A percentile compares a stretch with the other conserved stretches of the same genome.
These are phyloP conservation scores for Tetramorium simillimum DNA, from an alignment of 1,140 invertebrate species.

Conservation along the genomic window DNA sequence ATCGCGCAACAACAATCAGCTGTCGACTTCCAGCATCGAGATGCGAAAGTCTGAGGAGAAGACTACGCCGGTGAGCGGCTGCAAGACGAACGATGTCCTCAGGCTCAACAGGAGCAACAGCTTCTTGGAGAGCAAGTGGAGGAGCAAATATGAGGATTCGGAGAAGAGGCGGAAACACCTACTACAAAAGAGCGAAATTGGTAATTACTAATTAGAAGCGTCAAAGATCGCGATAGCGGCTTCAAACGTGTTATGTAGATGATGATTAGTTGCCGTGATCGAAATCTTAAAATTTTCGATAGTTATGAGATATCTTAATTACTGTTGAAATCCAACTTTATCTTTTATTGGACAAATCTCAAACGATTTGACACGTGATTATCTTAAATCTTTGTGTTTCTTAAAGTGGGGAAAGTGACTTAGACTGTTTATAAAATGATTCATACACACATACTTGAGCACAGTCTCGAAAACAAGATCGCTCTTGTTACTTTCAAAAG, in stretches of 20 bases:
- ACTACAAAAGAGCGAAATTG: conserved; percentile 89
- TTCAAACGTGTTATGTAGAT: not conserved
- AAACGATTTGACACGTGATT: not conserved
- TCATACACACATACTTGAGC: not conserved
- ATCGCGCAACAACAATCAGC: conserved; percentile 54
- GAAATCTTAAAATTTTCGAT: not conserved
- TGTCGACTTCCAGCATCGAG: conserved; percentile 67
- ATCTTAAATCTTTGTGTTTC: not conserved
- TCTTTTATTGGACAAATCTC: not conserved
- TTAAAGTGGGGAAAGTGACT: not conserved
- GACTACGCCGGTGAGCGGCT: not conserved
- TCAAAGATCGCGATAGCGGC: not conserved
- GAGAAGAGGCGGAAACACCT: conserved; percentile 88
- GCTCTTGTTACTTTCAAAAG: not conserved
- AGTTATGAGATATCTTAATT: not conserved
- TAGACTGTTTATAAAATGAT: not conserved
- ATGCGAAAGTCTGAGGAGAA: conserved; percentile 56
- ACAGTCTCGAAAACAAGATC: not conserved
- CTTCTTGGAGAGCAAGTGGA: conserved; percentile 86
- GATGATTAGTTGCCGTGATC: not conserved
- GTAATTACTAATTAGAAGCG: conserved; percentile 83
- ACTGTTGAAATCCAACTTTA: not conserved
- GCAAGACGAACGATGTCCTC: conserved; percentile 46
- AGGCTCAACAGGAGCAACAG: conserved; percentile 78
- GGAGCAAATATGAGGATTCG: conserved; percentile 88